Percentiles rank a stretch among this genome's conserved stretches.
These are phyloP conservation scores for Callyntrura guangdongensis DNA, from an alignment of 2,888 invertebrate species.

Conservation along the genomic window DNA sequence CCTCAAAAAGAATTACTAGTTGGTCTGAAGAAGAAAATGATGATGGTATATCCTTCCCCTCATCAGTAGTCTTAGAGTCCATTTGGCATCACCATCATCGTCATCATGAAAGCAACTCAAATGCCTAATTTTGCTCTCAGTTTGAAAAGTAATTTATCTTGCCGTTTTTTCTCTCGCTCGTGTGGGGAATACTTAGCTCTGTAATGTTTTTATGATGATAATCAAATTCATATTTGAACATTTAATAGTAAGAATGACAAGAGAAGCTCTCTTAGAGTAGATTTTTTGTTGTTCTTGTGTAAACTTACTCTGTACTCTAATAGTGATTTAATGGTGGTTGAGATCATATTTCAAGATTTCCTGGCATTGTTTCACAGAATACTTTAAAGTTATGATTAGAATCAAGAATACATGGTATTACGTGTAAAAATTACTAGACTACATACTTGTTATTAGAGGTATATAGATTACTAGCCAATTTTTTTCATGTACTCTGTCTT, in stretches of 20 bases:
- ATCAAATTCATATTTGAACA: neutral
- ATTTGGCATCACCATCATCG: slow-evolving; percentile 30
- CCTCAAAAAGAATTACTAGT: neutral
- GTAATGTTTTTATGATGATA: slow-evolving; percentile 32
- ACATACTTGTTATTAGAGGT: neutral
- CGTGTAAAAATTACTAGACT: slow-evolving; percentile 19
- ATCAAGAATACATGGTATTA: slow-evolving; percentile 33
- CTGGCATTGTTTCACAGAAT: slow-evolving; percentile 69
- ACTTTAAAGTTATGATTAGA: slow-evolving; percentile 27
- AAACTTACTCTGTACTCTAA: neutral
- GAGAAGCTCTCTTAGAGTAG: slow-evolving; percentile 38
- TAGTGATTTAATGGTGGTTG: slow-evolving; percentile 12
- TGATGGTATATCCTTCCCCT: slow-evolving; percentile 20
- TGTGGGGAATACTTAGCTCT: slow-evolving; percentile 15
- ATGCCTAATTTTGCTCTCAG: slow-evolving; percentile 45
- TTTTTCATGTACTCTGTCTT: neutral
- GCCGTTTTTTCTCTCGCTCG: slow-evolving; percentile 15
- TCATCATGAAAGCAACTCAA: slow-evolving; percentile 41
- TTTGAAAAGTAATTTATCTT: slow-evolving; percentile 31
- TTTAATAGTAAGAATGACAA: neutral
- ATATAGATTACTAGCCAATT: slow-evolving; percentile 24
- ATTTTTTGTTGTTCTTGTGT: neutral
- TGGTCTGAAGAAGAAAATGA: neutral
- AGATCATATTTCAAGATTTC: slow-evolving; percentile 67
- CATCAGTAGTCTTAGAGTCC: slow-evolving; percentile 9